Percentiles rank a stretch among this genome's conserved stretches.
phyloP scores from a whole-genome alignment of 2,797 vertebrate species.

The Columba guinea region DNA sequence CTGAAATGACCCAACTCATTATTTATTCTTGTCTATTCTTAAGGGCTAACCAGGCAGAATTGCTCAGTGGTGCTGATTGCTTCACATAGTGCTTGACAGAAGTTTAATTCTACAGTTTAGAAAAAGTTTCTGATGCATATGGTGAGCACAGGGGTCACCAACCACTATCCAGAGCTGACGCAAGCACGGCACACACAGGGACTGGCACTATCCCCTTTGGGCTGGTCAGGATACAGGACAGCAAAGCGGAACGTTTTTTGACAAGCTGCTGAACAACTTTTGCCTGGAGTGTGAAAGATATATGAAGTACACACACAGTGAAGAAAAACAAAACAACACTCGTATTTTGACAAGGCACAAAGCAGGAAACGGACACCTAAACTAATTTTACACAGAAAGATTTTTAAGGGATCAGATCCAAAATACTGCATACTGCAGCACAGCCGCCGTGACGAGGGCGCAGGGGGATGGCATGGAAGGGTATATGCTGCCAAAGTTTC shows the following conservation, averaged over 20 bases:
- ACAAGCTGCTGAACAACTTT: neutral
- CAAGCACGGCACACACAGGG: fast-evolving
- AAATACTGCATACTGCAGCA: neutral
- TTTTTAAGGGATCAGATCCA: neutral
- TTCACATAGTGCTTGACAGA: neutral
- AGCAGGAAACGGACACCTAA: neutral
- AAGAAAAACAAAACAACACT: neutral
- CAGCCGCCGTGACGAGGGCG: neutral
- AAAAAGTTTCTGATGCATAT: neutral
- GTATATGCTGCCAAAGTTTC: fast-evolving
- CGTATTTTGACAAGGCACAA: neutral
- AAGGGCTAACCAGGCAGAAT: neutral
- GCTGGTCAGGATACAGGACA: neutral
- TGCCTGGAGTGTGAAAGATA: neutral
- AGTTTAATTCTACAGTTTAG: neutral
- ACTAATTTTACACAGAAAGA: neutral
- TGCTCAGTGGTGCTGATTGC: neutral
- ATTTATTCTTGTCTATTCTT: neutral
- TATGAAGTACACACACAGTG: neutral
- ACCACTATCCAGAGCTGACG: neutral
- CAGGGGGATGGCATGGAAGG: neutral
- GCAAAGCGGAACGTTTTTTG: neutral
- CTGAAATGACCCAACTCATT: neutral
- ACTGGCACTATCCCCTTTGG: neutral
- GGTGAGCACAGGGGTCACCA: neutral